Percentiles rank a stretch among this genome's conserved stretches.
phyloP scores from a whole-genome alignment of 2,888 invertebrate genomes.

The Nemoura dubitans region DNA sequence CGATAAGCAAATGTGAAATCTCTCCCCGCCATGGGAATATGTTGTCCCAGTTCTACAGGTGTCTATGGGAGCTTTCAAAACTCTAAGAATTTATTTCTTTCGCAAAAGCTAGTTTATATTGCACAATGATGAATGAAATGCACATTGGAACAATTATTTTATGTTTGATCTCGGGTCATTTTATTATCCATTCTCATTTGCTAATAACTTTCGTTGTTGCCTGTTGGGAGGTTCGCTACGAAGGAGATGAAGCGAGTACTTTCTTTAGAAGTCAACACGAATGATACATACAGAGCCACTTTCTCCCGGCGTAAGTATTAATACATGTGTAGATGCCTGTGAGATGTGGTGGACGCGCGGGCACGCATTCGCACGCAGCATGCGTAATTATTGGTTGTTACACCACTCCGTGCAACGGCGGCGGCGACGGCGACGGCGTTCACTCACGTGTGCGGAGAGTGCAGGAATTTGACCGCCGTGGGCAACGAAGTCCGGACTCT shows the following conservation, averaged over 20 bases:
- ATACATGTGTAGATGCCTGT: not conserved
- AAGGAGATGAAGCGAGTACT: conserved; percentile 27
- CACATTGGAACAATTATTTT: conserved; percentile 15
- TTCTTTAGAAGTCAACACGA: conserved; percentile 17
- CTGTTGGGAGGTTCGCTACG: not conserved
- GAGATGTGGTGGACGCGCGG: not conserved
- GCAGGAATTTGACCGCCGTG: not conserved
- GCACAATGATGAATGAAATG: conserved; percentile 18
- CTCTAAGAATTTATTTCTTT: not conserved
- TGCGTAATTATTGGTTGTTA: conserved; percentile 7
- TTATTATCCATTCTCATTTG: conserved; percentile 26
- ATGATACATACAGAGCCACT: not conserved
- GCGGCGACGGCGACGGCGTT: not conserved
- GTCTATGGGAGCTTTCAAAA: conserved; percentile 27
- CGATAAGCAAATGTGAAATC: conserved; percentile 19
- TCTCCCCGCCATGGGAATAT: conserved; percentile 21
- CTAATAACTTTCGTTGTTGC: conserved; percentile 32
- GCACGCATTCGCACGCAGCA: not conserved
- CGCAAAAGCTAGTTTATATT: conserved; percentile 3
- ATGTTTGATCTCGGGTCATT: conserved; percentile 16
- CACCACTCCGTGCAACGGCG: not conserved
- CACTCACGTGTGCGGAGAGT: not conserved
- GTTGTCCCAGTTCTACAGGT: conserved; percentile 25
- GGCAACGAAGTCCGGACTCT: not conserved
- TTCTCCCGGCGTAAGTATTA: not conserved